Evolutionary conservation across 2,113 vertebrate species (phyloP), one percentile per base, ranked within the genome.

Genomic region (Coptodon rendalli): DNA sequence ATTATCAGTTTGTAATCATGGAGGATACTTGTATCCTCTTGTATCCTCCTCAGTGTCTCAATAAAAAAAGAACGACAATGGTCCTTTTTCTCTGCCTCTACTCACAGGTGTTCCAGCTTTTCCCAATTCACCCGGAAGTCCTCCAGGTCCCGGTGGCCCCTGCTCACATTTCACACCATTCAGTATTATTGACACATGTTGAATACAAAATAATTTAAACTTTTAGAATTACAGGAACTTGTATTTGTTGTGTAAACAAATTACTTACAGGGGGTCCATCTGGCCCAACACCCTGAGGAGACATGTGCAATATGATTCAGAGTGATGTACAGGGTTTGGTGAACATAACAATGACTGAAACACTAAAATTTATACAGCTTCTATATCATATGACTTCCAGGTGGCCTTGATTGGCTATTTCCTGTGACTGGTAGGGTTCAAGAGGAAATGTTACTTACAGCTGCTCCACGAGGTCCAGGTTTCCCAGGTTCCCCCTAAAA

Each of bases 401-500:
- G 14, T 59, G 3, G 10, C 73, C n/a, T 3, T 4, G 4, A 36
- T 40, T 34, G 16, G 52, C 83, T 19, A 71, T 16, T 57, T 79
- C 27, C 38, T 43, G 73, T 34, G 22, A 54, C 3, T 73, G 53
- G 56, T 29, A 40, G 43, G 8, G 61, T 83, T 45, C 17, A 17
- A 56, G 22, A 57, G 27, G 11, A 50, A 29, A 24, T 54, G 9
- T 22, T 45, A 98, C 98, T 98, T 95, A 99, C 99, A 48, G 97
- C 95, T 93, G 95, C 87, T 93, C 98, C 99, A 92, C 97, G 98
- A 88, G 97, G 96, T 94, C 99, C 99, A 71, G 97, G 71, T 31
- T 96, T 94, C 48, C 99, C 98, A 90, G 98, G 98, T 95, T 99
- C 98, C 83, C 99, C 98, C 99, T 99, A 89, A 57, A 90, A 10